Conservation (phyloP, 2,797 vertebrate species). For the Euthynnus affinis region DNA sequence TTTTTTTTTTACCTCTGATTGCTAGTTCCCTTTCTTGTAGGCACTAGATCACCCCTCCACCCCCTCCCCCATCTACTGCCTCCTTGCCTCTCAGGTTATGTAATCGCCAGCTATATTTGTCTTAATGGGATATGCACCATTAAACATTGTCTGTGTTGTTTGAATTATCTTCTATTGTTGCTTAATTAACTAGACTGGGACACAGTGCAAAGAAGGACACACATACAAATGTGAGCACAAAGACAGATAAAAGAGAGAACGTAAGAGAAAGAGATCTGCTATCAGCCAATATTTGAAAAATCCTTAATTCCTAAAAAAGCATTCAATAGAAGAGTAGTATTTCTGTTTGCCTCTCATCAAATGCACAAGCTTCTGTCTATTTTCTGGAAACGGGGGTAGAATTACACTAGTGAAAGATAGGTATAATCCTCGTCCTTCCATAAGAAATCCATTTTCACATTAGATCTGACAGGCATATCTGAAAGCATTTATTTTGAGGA, state of each 20-base stretch:
- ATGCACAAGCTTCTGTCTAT: background rate
- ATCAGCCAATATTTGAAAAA: slow-evolving; percentile 21
- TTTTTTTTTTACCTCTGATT: slow-evolving; percentile 24
- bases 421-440: slow-evolving; percentile 48
- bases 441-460: slow-evolving; percentile 57
- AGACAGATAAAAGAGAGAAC: slow-evolving; percentile 15
- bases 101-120: slow-evolving; percentile 80
- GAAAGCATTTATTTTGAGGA: slow-evolving; percentile 69
- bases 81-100: slow-evolving; percentile 72
- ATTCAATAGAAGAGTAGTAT: background rate
- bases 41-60: slow-evolving; percentile 28
- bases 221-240: slow-evolving; percentile 38
- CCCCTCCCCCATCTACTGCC: slow-evolving; percentile 39
- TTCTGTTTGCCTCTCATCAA: slow-evolving; percentile 7
- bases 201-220: slow-evolving; percentile 5
- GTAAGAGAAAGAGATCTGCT: slow-evolving; percentile 20
- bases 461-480: slow-evolving; percentile 61
- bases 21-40: slow-evolving; percentile 56
- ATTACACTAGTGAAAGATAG: slow-evolving; percentile 28
- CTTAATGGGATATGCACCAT: slow-evolving; percentile 74
- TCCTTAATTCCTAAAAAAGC: background rate
- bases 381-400: background rate
- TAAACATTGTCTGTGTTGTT: slow-evolving; percentile 73
- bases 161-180: slow-evolving; percentile 70
- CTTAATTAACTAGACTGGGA: slow-evolving; percentile 69